phyloP scores from a whole-genome alignment of 2,797 vertebrate species.

The Anniella stebbinsi region DNA sequence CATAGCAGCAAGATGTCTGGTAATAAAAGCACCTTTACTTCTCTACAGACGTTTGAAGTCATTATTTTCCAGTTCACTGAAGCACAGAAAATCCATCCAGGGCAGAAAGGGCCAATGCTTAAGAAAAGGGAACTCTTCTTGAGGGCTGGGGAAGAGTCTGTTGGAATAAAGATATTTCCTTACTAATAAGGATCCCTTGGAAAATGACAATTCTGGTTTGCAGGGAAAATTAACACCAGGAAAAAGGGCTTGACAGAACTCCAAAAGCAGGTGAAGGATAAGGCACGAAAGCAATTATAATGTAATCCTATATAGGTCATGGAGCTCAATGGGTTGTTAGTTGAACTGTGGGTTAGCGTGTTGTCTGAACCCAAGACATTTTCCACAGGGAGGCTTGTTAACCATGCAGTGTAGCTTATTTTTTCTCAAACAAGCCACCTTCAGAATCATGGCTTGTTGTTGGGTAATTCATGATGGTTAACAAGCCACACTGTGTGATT shows the following conservation, averaged over 20 bases:
- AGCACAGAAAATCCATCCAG: slow-evolving; percentile 77
- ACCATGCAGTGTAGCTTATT: no score
- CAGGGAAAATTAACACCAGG: background rate
- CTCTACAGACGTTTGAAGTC: slow-evolving; percentile 74
- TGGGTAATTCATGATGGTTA: no score
- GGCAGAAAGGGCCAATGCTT: slow-evolving; percentile 67
- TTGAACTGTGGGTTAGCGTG: no score
- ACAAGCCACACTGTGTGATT: no score
- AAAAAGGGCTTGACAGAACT: background rate
- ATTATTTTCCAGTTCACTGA: slow-evolving; percentile 79
- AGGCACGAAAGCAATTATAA: background rate
- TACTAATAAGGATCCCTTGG: slow-evolving; percentile 21
- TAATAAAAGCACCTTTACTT: slow-evolving; percentile 77
- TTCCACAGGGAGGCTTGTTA: no score
- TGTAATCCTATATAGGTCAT: background rate
- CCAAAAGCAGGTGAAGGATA: background rate
- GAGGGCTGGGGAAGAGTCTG: background rate
- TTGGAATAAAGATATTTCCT: slow-evolving; percentile 40
- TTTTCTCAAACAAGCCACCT: no score
- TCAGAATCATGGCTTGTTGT: no score
- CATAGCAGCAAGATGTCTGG: slow-evolving; percentile 70
- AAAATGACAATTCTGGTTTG: slow-evolving; percentile 22
- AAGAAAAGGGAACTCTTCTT: slow-evolving; percentile 50
- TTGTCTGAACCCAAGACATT: no score
- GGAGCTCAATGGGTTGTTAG: background rate